These are phyloP conservation scores for Pseudomyrmex dendroicus DNA, from an alignment of 1,140 invertebrate species.

Conservation along the genomic window DNA sequence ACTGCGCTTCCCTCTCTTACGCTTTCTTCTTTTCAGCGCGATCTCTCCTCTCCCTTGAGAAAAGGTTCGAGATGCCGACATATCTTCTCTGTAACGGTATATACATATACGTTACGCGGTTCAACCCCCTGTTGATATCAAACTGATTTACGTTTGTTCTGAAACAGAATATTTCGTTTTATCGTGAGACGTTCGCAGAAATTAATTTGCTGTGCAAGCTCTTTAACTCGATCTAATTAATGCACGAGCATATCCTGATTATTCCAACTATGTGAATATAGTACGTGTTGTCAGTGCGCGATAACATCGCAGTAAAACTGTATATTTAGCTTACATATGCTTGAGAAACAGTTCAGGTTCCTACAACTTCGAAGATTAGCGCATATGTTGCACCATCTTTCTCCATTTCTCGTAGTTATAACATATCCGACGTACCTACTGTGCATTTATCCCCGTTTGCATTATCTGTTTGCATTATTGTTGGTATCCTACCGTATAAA, in stretches of 20 bases:
- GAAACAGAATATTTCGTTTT: background rate
- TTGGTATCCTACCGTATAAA: constrained; percentile 24
- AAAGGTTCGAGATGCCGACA: background rate
- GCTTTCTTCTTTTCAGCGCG: background rate
- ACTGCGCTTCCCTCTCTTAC: background rate
- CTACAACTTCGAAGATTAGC: constrained; percentile 21
- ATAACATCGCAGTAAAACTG: background rate
- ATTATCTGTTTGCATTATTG: constrained; percentile 8
- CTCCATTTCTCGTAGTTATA: constrained; percentile 14
- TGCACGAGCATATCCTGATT: background rate
- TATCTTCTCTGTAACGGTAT: background rate
- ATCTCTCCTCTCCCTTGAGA: background rate
- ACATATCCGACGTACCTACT: background rate
- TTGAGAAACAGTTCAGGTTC: constrained; percentile 6
- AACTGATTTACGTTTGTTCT: background rate
- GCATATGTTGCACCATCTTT: background rate
- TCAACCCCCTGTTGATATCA: background rate
- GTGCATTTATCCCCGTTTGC: background rate
- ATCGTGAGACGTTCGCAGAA: background rate
- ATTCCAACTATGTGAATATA: background rate
- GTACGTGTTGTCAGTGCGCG: background rate
- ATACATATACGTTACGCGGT: background rate
- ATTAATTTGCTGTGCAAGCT: background rate
- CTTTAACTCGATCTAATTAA: constrained; percentile 10
- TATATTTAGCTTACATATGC: background rate